A percentile compares a stretch with the other conserved stretches of the same genome.
These are phyloP conservation scores for Apodemia zela DNA, from an alignment of 2,888 invertebrate genomes.

Conservation along the genomic window DNA sequence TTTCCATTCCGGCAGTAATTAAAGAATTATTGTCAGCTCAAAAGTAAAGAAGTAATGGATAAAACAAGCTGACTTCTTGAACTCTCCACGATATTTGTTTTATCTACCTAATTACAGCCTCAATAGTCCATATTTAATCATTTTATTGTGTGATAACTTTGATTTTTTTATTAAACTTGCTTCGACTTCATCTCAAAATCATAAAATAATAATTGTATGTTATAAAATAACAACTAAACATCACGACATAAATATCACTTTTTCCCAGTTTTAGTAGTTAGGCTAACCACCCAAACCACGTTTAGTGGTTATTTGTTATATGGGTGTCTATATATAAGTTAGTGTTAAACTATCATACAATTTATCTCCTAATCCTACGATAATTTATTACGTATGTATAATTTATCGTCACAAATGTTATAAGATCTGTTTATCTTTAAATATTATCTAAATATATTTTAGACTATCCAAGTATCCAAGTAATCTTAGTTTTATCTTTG, in stretches of 20 bases:
- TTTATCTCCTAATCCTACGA: slow-evolving; percentile 1
- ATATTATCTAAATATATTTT: slow-evolving; percentile 5
- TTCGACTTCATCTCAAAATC: slow-evolving; percentile 35
- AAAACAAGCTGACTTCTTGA: too few species aligned
- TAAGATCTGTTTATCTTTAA: slow-evolving; percentile 9
- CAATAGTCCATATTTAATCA: too few species aligned
- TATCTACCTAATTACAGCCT: too few species aligned
- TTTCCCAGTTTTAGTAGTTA: slow-evolving; percentile 47
- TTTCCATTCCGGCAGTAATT: too few species aligned
- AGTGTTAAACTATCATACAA: neutral
- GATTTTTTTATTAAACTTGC: slow-evolving; percentile 22
- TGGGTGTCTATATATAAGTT: slow-evolving; percentile 11
- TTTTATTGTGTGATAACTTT: neutral
- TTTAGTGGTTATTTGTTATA: neutral
- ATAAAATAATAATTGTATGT: neutral
- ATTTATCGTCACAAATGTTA: slow-evolving; percentile 9
- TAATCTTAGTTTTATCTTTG: slow-evolving; percentile 3
- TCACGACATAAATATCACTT: slow-evolving; percentile 43
- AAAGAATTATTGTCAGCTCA: too few species aligned
- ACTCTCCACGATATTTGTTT: too few species aligned
- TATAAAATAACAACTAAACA: slow-evolving; percentile 42
- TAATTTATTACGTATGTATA: slow-evolving; percentile 6
- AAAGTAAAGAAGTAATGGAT: too few species aligned
- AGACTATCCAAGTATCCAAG: slow-evolving; percentile 3
- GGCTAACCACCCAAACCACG: slow-evolving; percentile 29